Conservation (phyloP, 2,797 vertebrate genomes). For the Babyrousa celebensis region DNA sequence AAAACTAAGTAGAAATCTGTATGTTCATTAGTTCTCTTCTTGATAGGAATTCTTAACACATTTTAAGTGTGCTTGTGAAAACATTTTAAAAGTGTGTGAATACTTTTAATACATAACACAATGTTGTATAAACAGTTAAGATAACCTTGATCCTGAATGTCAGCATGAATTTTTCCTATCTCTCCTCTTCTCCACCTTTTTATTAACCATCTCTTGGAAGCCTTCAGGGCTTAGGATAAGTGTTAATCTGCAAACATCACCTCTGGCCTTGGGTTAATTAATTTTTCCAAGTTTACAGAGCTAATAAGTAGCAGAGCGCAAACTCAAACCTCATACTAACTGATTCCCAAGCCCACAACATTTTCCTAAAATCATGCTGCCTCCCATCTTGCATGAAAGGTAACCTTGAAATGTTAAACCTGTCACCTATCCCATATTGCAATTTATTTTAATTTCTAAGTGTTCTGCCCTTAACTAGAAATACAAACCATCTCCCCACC, state of each 20-base stretch:
- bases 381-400: not conserved
- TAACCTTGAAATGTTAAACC: conserved; percentile 52
- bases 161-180: not conserved
- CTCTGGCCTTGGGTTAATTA: not conserved
- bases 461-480: not conserved
- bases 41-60: not conserved
- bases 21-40: not conserved
- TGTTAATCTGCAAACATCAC: not conserved
- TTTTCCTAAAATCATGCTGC: not conserved
- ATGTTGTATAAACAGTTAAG: not conserved
- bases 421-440: not conserved
- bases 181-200: not conserved
- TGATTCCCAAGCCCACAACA: not conserved
- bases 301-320: not conserved
- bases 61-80: not conserved
- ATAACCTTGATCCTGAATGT: not conserved
- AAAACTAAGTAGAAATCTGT: not conserved
- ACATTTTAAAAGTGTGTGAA: not conserved
- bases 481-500: not conserved
- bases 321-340: not conserved
- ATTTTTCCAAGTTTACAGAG: not conserved
- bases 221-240: not conserved
- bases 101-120: not conserved
- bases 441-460: not conserved
- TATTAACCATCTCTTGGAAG: not conserved